Base-by-base conservation (phyloP, 2,113 vertebrate species). In the Leucopsar rothschildi region DNA sequence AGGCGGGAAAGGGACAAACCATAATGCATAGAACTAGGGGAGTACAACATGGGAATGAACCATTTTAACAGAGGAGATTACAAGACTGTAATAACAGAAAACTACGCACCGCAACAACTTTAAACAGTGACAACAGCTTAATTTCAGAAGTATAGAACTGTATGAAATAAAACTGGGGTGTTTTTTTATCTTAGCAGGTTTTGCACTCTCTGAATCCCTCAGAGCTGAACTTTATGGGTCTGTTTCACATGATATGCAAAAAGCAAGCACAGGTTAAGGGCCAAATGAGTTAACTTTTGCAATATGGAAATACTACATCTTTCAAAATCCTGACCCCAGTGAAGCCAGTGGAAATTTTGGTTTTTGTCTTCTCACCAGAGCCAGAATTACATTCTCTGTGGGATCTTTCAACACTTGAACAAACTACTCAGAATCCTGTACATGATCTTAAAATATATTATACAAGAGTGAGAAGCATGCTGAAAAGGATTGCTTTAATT, bases 401-500 rank as follows among this genome's bases (percentile, higher is more conserved):
- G 50, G 47, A 70, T 28, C 49, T 12, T 78, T 60, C 25, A 84
- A 40, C 28, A 45, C 24, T 90, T 63, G 24, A 33, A 44, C 17
- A 78, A 86, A 76, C 10, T 12, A 73, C 20, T 83, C 45, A 90
- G 57, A 79, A 47, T 31, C n/a, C 35, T 88, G 21, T 83, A 72
- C 6, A 12, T 86, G n/a, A 70, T 60, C 60, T 57, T 12, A 25
- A 40, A 72, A 20, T 59, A 35, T 10, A 19, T 69, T 42, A 16
- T 35, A 27, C 28, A 23, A 47, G 24, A 35, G 15, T 19, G 6
- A 53, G 64, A 90, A 49, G 7, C 19, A 29, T 24, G 69, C 9
- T 78, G 25, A 86, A 91, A 94, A 90, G 31, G 16, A 83, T 16
- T 79, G 9, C 63, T 97, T 95, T 92, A 85, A 84, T 57, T 86